Conservation (phyloP, 2,888 invertebrate species). For the Cataglyphis cursor region DNA sequence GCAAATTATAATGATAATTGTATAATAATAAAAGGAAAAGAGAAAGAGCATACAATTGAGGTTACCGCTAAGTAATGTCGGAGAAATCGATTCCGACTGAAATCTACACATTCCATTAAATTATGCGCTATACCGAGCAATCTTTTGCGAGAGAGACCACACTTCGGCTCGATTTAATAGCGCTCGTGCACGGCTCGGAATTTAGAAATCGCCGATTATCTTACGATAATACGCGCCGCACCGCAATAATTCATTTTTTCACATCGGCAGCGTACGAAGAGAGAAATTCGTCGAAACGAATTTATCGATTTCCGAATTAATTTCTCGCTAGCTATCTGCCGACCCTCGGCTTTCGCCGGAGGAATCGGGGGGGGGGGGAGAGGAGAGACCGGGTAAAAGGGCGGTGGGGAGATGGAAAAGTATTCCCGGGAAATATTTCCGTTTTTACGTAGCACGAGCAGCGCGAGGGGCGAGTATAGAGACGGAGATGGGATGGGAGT, state of each 20-base stretch:
- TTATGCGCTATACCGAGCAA: conserved; percentile 24
- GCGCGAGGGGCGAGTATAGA: conserved; percentile 73
- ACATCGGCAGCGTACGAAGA: conserved; percentile 30
- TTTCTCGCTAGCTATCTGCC: conserved; percentile 63
- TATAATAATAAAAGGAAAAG: neutral
- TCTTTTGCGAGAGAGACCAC: conserved; percentile 24
- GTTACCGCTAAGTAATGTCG: neutral
- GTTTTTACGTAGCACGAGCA: conserved; percentile 79
- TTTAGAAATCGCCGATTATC: conserved; percentile 57
- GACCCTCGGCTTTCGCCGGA: conserved; percentile 50
- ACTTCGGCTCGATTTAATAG: conserved; percentile 57
- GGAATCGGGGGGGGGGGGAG: conserved; percentile 15
- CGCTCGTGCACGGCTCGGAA: conserved; percentile 36
- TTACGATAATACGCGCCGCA: conserved; percentile 49
- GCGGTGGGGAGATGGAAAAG: conserved; percentile 77
- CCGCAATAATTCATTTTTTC: conserved; percentile 55
- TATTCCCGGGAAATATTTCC: conserved; percentile 85
- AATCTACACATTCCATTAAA: conserved; percentile 36
- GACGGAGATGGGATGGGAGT: conserved; percentile 80
- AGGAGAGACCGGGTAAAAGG: conserved; percentile 26
- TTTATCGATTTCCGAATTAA: conserved; percentile 72
- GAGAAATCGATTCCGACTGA: conserved; percentile 42
- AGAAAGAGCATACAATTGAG: neutral
- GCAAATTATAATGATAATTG: neutral
- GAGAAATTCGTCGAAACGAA: conserved; percentile 59